phyloP scores from a whole-genome alignment of 2,113 vertebrate genomes.

The Boleophthalmus pectinirostris region DNA sequence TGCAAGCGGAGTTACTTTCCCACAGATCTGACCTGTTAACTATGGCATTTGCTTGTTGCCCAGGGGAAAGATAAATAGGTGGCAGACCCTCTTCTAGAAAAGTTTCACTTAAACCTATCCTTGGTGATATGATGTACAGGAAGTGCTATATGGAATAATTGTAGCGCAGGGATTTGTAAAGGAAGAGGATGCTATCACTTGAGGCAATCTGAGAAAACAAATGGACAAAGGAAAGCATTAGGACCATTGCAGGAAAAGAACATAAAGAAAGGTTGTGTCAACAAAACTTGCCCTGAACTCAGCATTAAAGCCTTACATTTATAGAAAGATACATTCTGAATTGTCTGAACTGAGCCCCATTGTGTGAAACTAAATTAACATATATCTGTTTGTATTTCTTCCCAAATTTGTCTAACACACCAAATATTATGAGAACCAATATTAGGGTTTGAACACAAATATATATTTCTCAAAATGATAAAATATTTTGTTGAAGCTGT shows the following conservation, averaged over 20 bases:
- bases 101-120: neutral
- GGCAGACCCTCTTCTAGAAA: too few relatives aligned
- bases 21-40: too few relatives aligned
- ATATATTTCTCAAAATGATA: too few relatives aligned
- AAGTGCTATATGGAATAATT: neutral
- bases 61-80: too few relatives aligned
- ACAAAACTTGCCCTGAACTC: neutral
- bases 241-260: neutral
- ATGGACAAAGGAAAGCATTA: slow-evolving; percentile 6
- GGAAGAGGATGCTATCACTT: slow-evolving; percentile 6
- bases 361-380: neutral
- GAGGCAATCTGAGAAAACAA: slow-evolving; percentile 4
- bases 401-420: neutral
- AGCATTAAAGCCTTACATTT: neutral
- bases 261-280: neutral
- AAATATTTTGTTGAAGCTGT: too few relatives aligned
- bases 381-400: neutral
- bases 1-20: too few relatives aligned
- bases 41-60: too few relatives aligned
- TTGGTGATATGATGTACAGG: neutral
- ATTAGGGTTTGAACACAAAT: too few relatives aligned
- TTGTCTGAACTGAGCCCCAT: neutral
- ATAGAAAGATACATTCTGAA: neutral
- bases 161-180: neutral
- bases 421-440: neutral